Evolutionary conservation across 1,140 invertebrate genomes (phyloP).

Genomic region (Ephestia elutella): DNA sequence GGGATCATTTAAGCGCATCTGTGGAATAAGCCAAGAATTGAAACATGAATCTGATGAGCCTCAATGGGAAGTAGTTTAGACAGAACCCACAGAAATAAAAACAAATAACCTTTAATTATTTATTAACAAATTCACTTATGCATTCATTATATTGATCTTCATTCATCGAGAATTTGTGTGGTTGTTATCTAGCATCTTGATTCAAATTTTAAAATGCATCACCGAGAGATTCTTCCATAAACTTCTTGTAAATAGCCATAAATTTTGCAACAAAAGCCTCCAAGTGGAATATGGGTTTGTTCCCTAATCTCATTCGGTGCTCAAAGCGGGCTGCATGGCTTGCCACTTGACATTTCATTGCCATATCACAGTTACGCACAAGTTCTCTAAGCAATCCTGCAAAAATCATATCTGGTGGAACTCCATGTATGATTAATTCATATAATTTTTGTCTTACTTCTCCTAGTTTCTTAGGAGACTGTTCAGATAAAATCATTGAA

Average conservation of each 20-base stretch:
- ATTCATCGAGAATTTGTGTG: too few species aligned
- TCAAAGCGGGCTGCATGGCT: conserved; percentile 91
- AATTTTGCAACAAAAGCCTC: conserved; percentile 98
- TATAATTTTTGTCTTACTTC: conserved; percentile 92
- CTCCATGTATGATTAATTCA: conserved; percentile 94
- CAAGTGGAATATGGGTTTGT: conserved; percentile 96
- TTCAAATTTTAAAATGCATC: conserved; percentile 53
- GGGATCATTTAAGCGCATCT: too few species aligned
- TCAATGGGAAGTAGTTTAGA: too few species aligned
- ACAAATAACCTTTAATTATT: too few species aligned
- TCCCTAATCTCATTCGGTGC: conserved; percentile 90
- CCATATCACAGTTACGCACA: conserved; percentile 91
- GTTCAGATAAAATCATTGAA: conserved; percentile 89
- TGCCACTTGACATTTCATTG: conserved; percentile 90
- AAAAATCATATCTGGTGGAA: conserved; percentile 96
- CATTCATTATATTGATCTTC: too few species aligned
- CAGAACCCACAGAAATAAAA: too few species aligned
- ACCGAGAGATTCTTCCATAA: conserved; percentile 79
- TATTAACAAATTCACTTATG: too few species aligned
- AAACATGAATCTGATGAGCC: too few species aligned
- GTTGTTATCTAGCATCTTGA: too few species aligned
- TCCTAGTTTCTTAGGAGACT: conserved; percentile 88
- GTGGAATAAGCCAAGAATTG: too few species aligned
- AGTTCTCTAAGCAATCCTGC: conserved; percentile 90
- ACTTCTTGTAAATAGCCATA: conserved; percentile 95